Percentiles rank a stretch among this genome's conserved stretches.
Conservation (phyloP, 2,888 invertebrate genomes). For the Microdon myrmicae region DNA sequence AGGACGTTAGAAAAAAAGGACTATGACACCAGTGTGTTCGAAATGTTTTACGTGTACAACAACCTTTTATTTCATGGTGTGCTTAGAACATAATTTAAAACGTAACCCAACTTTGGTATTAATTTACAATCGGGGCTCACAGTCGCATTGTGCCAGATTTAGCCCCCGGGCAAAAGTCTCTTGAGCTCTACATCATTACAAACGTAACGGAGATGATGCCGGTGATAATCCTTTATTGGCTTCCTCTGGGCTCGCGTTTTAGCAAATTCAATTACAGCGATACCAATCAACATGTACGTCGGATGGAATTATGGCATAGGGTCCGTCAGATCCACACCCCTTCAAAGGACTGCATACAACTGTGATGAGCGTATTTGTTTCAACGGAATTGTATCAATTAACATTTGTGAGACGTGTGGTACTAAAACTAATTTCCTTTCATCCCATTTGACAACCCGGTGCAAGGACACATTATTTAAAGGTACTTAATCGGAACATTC, state of each 20-base stretch:
- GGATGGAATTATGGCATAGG: slow-evolving; percentile 23
- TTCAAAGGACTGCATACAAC: too few species aligned
- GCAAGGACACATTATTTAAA: slow-evolving; percentile 6
- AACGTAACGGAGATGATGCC: slow-evolving; percentile 37
- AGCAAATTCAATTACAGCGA: slow-evolving; percentile 48
- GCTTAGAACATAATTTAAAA: too few species aligned
- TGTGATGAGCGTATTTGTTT: slow-evolving; percentile 30
- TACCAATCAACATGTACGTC: slow-evolving; percentile 43
- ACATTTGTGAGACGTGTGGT: slow-evolving; percentile 34
- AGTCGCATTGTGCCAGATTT: too few species aligned
- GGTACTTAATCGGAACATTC: slow-evolving; percentile 22
- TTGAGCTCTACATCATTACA: slow-evolving; percentile 26
- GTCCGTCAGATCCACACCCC: slow-evolving; percentile 21
- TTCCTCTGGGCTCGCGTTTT: slow-evolving; percentile 43
- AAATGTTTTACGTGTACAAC: too few species aligned
- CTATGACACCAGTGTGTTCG: too few species aligned
- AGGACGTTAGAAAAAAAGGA: too few species aligned
- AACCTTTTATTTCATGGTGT: too few species aligned
- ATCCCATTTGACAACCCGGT: slow-evolving; percentile 4
- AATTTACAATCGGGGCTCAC: too few species aligned
- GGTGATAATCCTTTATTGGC: slow-evolving; percentile 44
- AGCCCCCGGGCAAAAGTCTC: too few species aligned
- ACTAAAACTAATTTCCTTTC: slow-evolving; percentile 37
- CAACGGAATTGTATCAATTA: slow-evolving; percentile 45
- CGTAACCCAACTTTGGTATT: too few species aligned